Evolutionary conservation across 2,888 invertebrate species (phyloP).

Genomic region (Synanthedon andrenaeformis): DNA sequence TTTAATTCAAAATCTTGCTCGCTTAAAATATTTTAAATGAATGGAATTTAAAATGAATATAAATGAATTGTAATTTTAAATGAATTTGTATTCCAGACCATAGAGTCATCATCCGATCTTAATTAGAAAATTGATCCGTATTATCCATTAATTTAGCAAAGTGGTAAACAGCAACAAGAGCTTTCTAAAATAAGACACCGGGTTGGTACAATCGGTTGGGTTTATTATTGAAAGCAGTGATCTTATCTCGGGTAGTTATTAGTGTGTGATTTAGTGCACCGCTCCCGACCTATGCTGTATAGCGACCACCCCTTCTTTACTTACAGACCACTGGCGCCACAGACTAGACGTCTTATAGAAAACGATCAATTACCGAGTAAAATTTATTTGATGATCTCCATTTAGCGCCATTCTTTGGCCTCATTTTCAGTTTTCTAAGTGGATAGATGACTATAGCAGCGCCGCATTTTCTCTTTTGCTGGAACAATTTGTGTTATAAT

Average conservation of each 20-base stretch:
- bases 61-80: too few relatives aligned
- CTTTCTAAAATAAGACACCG: constrained; percentile 14
- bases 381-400: not conserved
- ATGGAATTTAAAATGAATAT: too few relatives aligned
- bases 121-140: constrained; percentile 36
- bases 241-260: constrained; percentile 62
- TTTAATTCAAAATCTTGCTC: too few relatives aligned
- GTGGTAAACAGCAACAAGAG: constrained; percentile 34
- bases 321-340: constrained; percentile 28
- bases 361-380: not conserved
- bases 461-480: not conserved
- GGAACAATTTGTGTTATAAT: too few relatives aligned
- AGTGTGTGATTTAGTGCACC: constrained; percentile 56
- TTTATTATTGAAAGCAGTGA: constrained; percentile 63
- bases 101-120: constrained; percentile 8
- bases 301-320: constrained; percentile 52
- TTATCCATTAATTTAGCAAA: constrained; percentile 18
- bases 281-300: constrained; percentile 24
- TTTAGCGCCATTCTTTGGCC: not conserved
- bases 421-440: not conserved
- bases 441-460: not conserved
- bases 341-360: not conserved
- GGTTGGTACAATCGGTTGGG: constrained; percentile 50
- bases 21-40: too few relatives aligned
- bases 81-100: not conserved